Conservation (phyloP, 2,888 invertebrate genomes). For the Cistogaster globosa region DNA sequence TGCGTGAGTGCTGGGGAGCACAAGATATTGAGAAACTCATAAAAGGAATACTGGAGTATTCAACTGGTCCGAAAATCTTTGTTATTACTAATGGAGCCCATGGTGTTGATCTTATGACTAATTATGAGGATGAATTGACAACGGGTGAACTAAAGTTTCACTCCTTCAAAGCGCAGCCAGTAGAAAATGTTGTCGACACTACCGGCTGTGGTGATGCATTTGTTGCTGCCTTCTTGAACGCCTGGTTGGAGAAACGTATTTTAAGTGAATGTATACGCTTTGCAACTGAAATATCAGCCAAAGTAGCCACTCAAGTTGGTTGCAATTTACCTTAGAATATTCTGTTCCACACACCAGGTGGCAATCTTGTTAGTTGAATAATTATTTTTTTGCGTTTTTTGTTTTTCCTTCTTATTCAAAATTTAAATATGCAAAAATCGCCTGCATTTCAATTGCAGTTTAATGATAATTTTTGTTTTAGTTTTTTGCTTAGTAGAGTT, state of each 20-base stretch:
- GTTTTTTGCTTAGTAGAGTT: too few relatives aligned
- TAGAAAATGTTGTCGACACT: constrained; percentile 84
- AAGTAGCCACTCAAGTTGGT: constrained; percentile 84
- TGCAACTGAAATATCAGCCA: constrained; percentile 83
- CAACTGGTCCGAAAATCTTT: constrained; percentile 81
- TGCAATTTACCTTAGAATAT: constrained; percentile 82
- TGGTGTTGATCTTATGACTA: constrained; percentile 84
- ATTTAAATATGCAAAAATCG: too few relatives aligned
- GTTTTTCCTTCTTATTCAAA: too few relatives aligned
- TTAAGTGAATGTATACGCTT: constrained; percentile 83
- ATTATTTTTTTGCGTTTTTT: not conserved
- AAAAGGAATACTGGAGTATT: constrained; percentile 70
- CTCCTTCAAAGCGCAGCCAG: constrained; percentile 80
- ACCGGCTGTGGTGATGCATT: constrained; percentile 86
- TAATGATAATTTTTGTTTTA: too few relatives aligned
- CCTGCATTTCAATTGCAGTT: too few relatives aligned
- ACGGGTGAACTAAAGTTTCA: constrained; percentile 75
- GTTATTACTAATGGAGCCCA: constrained; percentile 87
- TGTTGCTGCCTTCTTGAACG: constrained; percentile 85
- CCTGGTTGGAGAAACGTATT: constrained; percentile 81
- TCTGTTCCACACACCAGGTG: not conserved
- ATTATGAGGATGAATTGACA: constrained; percentile 76
- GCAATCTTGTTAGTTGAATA: not conserved
- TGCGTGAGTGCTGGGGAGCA: constrained; percentile 79
- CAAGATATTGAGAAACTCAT: constrained; percentile 74